Percentiles rank a stretch among this genome's conserved stretches.
phyloP scores from a whole-genome alignment of 2,113 vertebrate species.

The Heliornis fulica region DNA sequence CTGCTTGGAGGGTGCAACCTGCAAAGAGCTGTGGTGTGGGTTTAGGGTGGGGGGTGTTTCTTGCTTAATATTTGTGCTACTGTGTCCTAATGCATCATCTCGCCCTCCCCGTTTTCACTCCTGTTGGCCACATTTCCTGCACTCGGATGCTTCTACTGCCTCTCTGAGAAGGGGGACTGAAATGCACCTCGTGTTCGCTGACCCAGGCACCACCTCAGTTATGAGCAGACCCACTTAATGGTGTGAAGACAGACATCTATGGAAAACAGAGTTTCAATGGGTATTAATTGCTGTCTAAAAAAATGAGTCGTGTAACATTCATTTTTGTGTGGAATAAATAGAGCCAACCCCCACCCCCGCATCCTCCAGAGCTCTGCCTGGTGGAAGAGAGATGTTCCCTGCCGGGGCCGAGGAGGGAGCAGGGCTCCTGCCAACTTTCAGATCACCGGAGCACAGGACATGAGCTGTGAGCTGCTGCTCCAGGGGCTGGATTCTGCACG shows the following conservation, averaged over 20 bases:
- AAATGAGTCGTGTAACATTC: not conserved
- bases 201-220: not conserved
- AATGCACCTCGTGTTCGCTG: accelerated
- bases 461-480: not conserved
- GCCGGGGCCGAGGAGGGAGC: not conserved
- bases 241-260: accelerated
- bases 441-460: accelerated
- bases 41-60: not conserved
- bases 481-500: accelerated
- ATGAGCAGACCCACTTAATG: accelerated
- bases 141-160: accelerated
- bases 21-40: accelerated
- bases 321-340: not conserved
- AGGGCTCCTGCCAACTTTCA: not conserved
- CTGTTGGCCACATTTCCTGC: not conserved
- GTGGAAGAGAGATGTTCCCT: not conserved
- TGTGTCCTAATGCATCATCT: accelerated
- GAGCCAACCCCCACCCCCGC: not conserved
- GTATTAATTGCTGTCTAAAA: not conserved
- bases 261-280: not conserved
- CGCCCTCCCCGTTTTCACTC: accelerated
- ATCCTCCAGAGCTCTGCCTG: not conserved
- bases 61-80: accelerated
- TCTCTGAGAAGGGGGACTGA: not conserved
- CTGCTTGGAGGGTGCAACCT: not conserved